These are phyloP conservation scores for Bradypus variegatus DNA, from an alignment of 2,797 vertebrate genomes.

Conservation along the genomic window DNA sequence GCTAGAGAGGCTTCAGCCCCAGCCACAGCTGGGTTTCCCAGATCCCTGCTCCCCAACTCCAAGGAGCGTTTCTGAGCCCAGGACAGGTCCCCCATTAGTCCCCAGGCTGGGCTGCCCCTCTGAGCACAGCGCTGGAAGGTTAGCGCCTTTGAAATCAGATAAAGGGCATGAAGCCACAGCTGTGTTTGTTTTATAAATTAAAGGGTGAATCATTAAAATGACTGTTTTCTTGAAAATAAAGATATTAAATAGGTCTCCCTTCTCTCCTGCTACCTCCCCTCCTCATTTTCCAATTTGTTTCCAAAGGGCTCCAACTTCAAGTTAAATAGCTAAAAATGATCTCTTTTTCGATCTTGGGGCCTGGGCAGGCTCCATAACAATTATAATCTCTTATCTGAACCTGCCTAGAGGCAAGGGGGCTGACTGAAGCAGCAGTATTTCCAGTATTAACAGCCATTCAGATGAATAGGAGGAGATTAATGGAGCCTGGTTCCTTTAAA, in stretches of 20 bases:
- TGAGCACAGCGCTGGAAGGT: conserved; percentile 34
- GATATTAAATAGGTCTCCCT: conserved; percentile 58
- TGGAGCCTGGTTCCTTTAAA: conserved; percentile 60
- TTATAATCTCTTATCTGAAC: conserved; percentile 68
- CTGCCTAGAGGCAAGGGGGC: conserved; percentile 48
- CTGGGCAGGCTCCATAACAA: conserved; percentile 57
- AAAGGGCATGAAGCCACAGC: conserved; percentile 70
- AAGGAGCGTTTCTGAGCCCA: background rate
- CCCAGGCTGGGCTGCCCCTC: background rate
- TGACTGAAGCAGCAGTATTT: conserved; percentile 65
- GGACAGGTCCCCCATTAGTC: background rate
- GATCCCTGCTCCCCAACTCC: background rate
- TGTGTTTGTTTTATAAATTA: conserved; percentile 75
- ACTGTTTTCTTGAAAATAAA: conserved; percentile 73
- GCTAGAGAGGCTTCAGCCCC: background rate
- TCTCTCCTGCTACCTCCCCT: conserved; percentile 35
- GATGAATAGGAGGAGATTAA: conserved; percentile 64
- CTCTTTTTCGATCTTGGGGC: conserved; percentile 50
- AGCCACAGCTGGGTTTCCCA: background rate
- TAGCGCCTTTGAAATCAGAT: conserved; percentile 70
- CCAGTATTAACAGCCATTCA: conserved; percentile 67
- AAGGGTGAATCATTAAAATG: conserved; percentile 69
- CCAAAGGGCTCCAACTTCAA: conserved; percentile 55
- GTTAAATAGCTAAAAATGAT: conserved; percentile 58
- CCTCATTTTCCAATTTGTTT: conserved; percentile 62